phyloP scores from a whole-genome alignment of 1,140 invertebrate genomes.

The Drosophila pseudoobscura region DNA sequence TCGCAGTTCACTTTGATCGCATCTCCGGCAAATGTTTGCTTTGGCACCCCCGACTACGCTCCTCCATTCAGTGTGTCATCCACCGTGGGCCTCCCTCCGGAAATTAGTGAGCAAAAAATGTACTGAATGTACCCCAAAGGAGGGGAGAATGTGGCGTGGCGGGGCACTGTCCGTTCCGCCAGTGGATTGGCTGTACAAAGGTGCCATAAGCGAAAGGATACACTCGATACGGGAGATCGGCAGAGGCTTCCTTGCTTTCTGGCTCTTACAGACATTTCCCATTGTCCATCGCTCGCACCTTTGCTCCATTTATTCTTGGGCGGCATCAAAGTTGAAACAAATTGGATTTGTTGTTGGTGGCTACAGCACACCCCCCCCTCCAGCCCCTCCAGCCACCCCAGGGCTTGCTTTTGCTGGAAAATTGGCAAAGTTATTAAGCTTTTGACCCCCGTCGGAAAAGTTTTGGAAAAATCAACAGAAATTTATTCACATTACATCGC shows the following conservation, averaged over 20 bases:
- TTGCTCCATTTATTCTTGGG: constrained; percentile 1
- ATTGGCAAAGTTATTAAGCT: constrained; percentile 63
- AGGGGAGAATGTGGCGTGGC: too few relatives aligned
- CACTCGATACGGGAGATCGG: too few relatives aligned
- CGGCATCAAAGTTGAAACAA: constrained; percentile 12
- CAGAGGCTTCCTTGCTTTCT: too few relatives aligned
- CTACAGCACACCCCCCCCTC: not conserved
- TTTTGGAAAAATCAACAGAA: constrained; percentile 23
- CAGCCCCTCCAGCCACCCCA: not conserved
- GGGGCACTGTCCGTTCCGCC: too few relatives aligned
- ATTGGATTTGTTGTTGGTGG: constrained; percentile 31
- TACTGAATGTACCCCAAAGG: not conserved
- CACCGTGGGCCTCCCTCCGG: constrained; percentile 51
- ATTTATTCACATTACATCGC: constrained; percentile 14
- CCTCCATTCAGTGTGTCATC: constrained; percentile 35
- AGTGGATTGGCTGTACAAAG: too few relatives aligned
- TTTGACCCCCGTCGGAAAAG: constrained; percentile 38
- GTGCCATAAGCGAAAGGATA: too few relatives aligned
- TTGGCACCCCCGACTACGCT: constrained; percentile 63
- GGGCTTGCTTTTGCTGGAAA: constrained; percentile 40
- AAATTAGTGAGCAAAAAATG: constrained; percentile 43
- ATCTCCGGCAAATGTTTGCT: constrained; percentile 64
- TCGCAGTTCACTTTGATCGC: constrained; percentile 69
- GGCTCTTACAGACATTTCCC: too few relatives aligned
- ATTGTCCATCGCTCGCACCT: not conserved